These are phyloP conservation scores for Peucedramus taeniatus DNA, from an alignment of 2,113 vertebrate species.

Conservation along the genomic window DNA sequence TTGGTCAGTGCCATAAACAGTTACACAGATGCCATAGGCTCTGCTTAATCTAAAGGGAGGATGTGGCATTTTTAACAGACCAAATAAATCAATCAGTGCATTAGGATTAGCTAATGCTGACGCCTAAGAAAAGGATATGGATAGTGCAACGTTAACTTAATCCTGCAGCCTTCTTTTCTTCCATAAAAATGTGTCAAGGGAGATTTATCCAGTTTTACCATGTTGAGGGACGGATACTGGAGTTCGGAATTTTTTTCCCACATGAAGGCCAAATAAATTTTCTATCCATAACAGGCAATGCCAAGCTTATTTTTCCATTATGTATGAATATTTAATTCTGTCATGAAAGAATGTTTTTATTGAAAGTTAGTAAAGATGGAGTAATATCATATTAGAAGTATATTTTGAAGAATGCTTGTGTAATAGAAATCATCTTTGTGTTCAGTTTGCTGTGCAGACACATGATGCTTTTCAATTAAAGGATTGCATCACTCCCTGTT, in stretches of 20 bases:
- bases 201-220: not conserved
- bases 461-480: not conserved
- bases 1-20: not conserved
- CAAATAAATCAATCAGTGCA: not conserved
- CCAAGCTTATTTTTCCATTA: not conserved
- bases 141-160: not conserved
- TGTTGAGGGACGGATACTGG: not conserved
- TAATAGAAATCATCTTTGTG: not conserved
- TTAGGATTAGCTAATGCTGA: not conserved
- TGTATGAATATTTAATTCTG: not conserved
- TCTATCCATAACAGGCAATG: not conserved
- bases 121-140: not conserved
- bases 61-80: not conserved
- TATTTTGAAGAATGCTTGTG: not conserved
- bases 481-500: not conserved
- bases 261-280: not conserved
- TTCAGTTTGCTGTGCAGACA: not conserved
- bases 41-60: not conserved
- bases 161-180: not conserved
- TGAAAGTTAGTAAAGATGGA: not conserved
- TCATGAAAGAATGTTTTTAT: not conserved
- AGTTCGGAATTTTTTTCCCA: not conserved
- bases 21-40: not conserved
- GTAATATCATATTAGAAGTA: not conserved
- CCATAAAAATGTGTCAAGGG: not conserved